These are phyloP conservation scores for Varanus salvator DNA, from an alignment of 2,113 vertebrate species.

Conservation along the genomic window DNA sequence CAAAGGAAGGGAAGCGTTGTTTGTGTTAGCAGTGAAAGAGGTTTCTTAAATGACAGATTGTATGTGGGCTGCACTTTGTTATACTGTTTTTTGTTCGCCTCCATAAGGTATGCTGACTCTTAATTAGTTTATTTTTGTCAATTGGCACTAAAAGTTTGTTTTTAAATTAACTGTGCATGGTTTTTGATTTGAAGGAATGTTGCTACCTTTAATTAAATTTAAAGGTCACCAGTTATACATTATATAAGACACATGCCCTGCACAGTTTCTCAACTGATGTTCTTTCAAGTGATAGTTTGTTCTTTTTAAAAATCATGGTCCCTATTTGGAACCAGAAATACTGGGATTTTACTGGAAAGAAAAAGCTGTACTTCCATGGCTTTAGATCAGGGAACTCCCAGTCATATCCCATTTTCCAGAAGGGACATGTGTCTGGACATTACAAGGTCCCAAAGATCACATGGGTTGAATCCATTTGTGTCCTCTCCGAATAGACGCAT, in stretches of 20 bases:
- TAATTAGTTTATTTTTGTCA: not conserved
- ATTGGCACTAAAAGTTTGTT: not conserved
- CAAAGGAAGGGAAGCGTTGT: accelerated
- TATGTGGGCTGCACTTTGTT: not conserved
- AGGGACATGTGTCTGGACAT: too few relatives aligned
- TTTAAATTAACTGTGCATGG: not conserved
- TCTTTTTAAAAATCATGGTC: not conserved
- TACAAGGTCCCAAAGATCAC: too few relatives aligned
- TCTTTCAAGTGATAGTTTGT: not conserved
- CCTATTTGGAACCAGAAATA: not conserved
- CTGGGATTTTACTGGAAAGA: not conserved
- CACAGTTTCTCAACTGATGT: not conserved
- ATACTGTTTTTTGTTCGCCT: not conserved
- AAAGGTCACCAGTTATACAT: not conserved
- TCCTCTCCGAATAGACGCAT: too few relatives aligned
- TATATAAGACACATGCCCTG: not conserved
- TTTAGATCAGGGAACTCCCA: too few relatives aligned
- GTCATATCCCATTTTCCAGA: too few relatives aligned
- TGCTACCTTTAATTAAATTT: not conserved
- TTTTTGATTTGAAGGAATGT: not conserved
- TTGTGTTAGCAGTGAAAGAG: constrained; percentile 14
- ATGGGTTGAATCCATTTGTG: too few relatives aligned
- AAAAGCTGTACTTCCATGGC: not conserved
- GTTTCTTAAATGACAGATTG: not conserved
- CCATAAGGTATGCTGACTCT: not conserved